Evolutionary conservation across 2,888 invertebrate genomes (phyloP).

Genomic region (Lasius fuliginosus): DNA sequence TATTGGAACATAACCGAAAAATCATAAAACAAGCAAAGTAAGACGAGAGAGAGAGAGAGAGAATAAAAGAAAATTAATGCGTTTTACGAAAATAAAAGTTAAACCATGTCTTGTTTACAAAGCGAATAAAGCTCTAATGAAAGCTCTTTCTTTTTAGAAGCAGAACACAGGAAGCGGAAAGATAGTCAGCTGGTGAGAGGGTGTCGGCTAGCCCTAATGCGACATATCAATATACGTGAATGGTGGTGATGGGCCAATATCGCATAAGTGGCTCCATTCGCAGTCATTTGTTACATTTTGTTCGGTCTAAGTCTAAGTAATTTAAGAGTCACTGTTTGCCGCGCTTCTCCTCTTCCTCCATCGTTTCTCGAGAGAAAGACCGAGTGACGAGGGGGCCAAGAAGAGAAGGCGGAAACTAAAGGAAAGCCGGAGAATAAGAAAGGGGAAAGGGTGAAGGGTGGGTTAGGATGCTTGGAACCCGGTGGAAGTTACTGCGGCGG

Average conservation of each 20-base stretch:
- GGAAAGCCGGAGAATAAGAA: conserved; percentile 35
- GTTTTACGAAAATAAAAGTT: neutral
- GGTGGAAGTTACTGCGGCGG: conserved; percentile 50
- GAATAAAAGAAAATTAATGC: neutral
- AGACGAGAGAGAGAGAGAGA: neutral
- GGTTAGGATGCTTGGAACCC: conserved; percentile 44
- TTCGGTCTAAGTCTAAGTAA: conserved; percentile 83
- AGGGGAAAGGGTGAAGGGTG: conserved; percentile 50
- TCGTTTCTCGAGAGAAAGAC: conserved; percentile 46
- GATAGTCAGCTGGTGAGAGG: conserved; percentile 51
- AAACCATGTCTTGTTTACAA: neutral
- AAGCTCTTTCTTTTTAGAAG: conserved; percentile 5
- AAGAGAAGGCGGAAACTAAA: conserved; percentile 40
- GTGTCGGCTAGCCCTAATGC: conserved; percentile 74
- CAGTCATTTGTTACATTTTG: conserved; percentile 83
- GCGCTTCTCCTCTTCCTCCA: conserved; percentile 52
- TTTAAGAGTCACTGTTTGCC: conserved; percentile 80
- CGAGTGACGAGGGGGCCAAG: conserved; percentile 7
- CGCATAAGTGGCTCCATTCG: conserved; percentile 83
- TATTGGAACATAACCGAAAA: conserved; percentile 15
- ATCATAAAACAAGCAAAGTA: neutral
- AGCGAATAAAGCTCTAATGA: conserved; percentile 14
- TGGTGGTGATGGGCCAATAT: conserved; percentile 81
- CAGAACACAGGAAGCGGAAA: conserved; percentile 22
- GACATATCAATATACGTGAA: conserved; percentile 81